A percentile compares a stretch with the other conserved stretches of the same genome.
These are phyloP conservation scores for Champsocephalus gunnari DNA, from an alignment of 2,797 vertebrate species.

Conservation along the genomic window DNA sequence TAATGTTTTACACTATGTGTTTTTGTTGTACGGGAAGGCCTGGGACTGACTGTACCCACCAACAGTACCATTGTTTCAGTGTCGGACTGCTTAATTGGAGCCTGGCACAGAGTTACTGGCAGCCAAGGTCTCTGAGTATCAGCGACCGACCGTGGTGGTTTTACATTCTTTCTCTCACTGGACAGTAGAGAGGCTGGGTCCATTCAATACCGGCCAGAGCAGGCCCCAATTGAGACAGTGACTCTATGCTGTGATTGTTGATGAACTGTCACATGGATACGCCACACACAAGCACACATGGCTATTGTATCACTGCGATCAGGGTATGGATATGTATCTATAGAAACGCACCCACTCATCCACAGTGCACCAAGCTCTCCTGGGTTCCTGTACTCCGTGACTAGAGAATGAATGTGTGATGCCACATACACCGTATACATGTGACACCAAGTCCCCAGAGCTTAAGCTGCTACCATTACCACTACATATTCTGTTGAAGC, in stretches of 20 bases:
- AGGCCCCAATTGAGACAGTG: slow-evolving; percentile 12
- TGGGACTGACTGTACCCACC: slow-evolving; percentile 51
- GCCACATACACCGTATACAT: slow-evolving; percentile 12
- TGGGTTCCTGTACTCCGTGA: background rate
- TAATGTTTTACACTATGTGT: slow-evolving; percentile 18
- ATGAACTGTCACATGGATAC: slow-evolving; percentile 31
- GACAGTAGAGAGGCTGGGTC: slow-evolving; percentile 26
- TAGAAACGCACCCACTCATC: slow-evolving; percentile 39
- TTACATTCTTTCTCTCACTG: slow-evolving; percentile 49
- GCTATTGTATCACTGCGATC: slow-evolving; percentile 13
- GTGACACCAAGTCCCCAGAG: slow-evolving; percentile 23
- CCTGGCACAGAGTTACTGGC: slow-evolving; percentile 64
- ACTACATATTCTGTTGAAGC: slow-evolving; percentile 15
- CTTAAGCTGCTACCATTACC: slow-evolving; percentile 1
- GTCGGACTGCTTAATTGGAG: slow-evolving; percentile 70
- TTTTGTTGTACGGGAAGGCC: slow-evolving; percentile 37
- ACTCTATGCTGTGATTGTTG: slow-evolving; percentile 32
- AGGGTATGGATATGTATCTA: slow-evolving; percentile 41
- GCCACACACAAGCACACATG: slow-evolving; percentile 21
- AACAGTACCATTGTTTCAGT: slow-evolving; percentile 67
- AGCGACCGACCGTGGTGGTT: slow-evolving; percentile 6
- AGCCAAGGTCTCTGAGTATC: background rate
- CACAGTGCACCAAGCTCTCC: slow-evolving; percentile 16
- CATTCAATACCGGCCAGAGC: slow-evolving; percentile 43
- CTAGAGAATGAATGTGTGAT: slow-evolving; percentile 29